Conservation (phyloP, 2,888 invertebrate genomes). For the Drosophila vallismaia region DNA sequence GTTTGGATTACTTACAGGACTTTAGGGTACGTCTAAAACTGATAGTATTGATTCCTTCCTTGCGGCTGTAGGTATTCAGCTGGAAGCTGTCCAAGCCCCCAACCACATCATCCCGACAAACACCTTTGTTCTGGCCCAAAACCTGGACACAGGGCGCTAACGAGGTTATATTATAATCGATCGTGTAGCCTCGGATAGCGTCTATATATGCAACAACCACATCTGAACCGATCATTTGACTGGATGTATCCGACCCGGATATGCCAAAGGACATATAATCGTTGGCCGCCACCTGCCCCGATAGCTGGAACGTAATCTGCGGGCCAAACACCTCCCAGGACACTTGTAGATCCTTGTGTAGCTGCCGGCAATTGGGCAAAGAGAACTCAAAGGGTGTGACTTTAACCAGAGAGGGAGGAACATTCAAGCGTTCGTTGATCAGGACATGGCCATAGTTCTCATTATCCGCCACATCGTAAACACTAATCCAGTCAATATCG, state of each 20-base stretch:
- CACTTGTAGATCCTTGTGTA: slow-evolving; percentile 92
- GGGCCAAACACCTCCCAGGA: slow-evolving; percentile 96
- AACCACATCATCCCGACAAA: slow-evolving; percentile 92
- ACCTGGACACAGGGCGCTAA: slow-evolving; percentile 94
- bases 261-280: slow-evolving; percentile 96
- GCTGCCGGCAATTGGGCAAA: slow-evolving; percentile 92
- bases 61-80: slow-evolving; percentile 89
- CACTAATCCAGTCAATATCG: slow-evolving; percentile 92
- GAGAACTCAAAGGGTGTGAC: slow-evolving; percentile 87
- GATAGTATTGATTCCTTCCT: slow-evolving; percentile 90
- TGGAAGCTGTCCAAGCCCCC: slow-evolving; percentile 93
- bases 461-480: slow-evolving; percentile 89
- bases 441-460: slow-evolving; percentile 90
- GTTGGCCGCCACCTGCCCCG: slow-evolving; percentile 88
- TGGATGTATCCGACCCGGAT: slow-evolving; percentile 89
- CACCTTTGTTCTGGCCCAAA: slow-evolving; percentile 93
- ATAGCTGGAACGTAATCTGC: slow-evolving; percentile 92
- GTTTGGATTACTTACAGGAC: slow-evolving; percentile 86
- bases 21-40: slow-evolving; percentile 91
- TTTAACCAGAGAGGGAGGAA: slow-evolving; percentile 92
- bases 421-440: slow-evolving; percentile 92
- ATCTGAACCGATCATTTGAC: slow-evolving; percentile 94
- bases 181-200: slow-evolving; percentile 89
- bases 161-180: slow-evolving; percentile 94
- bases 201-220: slow-evolving; percentile 91